Percentiles rank a stretch among this genome's conserved stretches.
Evolutionary conservation across 2,113 vertebrate genomes (phyloP).

Genomic region (Prolemur simus): DNA sequence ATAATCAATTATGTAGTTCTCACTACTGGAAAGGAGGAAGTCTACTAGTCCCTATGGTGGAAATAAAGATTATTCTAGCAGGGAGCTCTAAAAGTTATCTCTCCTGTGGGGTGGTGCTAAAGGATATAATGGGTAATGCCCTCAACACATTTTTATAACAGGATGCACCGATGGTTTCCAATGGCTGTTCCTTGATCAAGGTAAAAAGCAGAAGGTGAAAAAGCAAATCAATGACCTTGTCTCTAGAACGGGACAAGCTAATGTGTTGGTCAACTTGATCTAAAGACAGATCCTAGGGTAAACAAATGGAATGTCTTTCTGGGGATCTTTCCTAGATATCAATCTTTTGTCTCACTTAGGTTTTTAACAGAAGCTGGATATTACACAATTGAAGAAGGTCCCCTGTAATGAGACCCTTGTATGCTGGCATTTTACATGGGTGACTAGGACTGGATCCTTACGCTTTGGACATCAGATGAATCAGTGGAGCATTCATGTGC

Average conservation of each 20-base stretch:
- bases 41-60: background rate
- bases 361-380: conserved; percentile 1
- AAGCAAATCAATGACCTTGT: background rate
- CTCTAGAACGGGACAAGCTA: background rate
- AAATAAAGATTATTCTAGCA: background rate
- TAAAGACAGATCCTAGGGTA: background rate
- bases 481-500: background rate
- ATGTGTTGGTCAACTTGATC: background rate
- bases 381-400: background rate
- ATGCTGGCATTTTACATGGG: background rate
- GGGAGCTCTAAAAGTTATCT: background rate
- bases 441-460: background rate
- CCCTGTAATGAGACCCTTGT: background rate
- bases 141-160: background rate
- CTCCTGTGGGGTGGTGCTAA: background rate
- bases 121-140: background rate
- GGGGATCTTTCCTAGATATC: background rate
- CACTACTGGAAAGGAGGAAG: background rate
- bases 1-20: background rate
- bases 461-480: background rate
- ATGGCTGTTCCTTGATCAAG: background rate
- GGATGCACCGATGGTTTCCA: background rate
- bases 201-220: background rate
- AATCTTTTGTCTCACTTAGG: background rate
- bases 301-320: background rate